A percentile compares a stretch with the other conserved stretches of the same genome.
phyloP scores from a whole-genome alignment of 2,888 invertebrate species.

The Dorcus parallelipipedus region DNA sequence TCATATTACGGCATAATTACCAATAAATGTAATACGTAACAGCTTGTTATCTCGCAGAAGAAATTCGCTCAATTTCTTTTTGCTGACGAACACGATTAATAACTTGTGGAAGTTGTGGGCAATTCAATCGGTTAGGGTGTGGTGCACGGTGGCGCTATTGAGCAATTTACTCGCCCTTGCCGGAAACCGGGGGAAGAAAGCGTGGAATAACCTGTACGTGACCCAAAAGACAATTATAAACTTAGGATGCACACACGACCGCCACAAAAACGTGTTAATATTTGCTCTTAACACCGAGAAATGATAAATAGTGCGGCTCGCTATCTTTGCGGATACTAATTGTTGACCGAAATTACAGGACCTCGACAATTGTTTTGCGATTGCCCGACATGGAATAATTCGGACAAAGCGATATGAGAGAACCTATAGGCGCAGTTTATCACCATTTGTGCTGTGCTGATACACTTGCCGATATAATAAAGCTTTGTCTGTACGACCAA shows the following conservation, averaged over 20 bases:
- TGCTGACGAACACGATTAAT: not conserved
- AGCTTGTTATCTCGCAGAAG: not conserved
- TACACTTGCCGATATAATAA: slow-evolving; percentile 39
- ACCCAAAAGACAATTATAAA: slow-evolving; percentile 26
- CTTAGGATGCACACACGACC: slow-evolving; percentile 4
- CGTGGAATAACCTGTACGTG: slow-evolving; percentile 26
- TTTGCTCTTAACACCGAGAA: not conserved
- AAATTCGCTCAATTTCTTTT: not conserved
- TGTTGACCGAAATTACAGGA: too few species aligned
- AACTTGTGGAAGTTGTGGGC: not conserved
- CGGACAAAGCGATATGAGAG: slow-evolving; percentile 36
- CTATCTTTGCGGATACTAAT: too few species aligned
- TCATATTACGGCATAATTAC: slow-evolving; percentile 12
- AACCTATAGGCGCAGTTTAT: slow-evolving; percentile 43
- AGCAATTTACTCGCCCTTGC: slow-evolving; percentile 29
- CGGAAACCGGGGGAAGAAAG: slow-evolving; percentile 18
- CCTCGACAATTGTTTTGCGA: too few species aligned
- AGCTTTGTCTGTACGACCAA: slow-evolving; percentile 48
- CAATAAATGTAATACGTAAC: not conserved
- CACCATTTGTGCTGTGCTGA: slow-evolving; percentile 40
- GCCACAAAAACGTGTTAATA: slow-evolving; percentile 7
- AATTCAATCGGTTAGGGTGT: slow-evolving; percentile 8
- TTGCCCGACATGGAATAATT: not conserved
- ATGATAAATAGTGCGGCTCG: too few species aligned
- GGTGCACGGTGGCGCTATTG: slow-evolving; percentile 18